phyloP scores from a whole-genome alignment of 1,140 invertebrate genomes.

The Drosophila kohkoa region DNA sequence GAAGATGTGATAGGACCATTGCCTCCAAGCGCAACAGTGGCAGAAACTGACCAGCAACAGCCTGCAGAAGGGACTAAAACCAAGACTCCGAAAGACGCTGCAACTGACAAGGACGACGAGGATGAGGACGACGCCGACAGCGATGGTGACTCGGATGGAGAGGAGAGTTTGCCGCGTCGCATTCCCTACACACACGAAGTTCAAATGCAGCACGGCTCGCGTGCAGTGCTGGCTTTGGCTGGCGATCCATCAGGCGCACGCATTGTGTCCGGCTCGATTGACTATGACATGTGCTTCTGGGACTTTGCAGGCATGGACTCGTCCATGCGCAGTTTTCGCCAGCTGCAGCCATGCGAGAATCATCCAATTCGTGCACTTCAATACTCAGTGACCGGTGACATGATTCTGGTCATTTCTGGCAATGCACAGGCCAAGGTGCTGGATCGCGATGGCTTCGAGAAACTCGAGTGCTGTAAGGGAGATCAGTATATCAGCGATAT shows the following conservation, averaged over 20 bases:
- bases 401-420: constrained; percentile 97
- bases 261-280: constrained; percentile 95
- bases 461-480: constrained; percentile 97
- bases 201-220: constrained; percentile 93
- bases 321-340: constrained; percentile 95
- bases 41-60: neutral
- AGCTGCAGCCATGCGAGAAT: constrained; percentile 96
- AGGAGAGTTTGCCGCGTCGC: constrained; percentile 86
- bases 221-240: constrained; percentile 94
- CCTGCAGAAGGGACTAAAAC: constrained; percentile 4
- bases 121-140: constrained; percentile 54
- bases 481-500: constrained; percentile 99
- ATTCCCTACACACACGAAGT: constrained; percentile 94
- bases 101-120: constrained; percentile 19
- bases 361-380: constrained; percentile 96
- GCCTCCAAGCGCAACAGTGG: constrained; percentile 35
- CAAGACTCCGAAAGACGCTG: neutral
- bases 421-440: constrained; percentile 96
- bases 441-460: constrained; percentile 98
- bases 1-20: constrained; percentile 75
- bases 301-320: constrained; percentile 99
- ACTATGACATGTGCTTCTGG: constrained; percentile 98
- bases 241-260: constrained; percentile 97
- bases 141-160: constrained; percentile 84
- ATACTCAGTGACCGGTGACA: constrained; percentile 97